These are phyloP conservation scores for Halocynthia aurantium DNA, from an alignment of 23 tunicate species.

Conservation along the genomic window DNA sequence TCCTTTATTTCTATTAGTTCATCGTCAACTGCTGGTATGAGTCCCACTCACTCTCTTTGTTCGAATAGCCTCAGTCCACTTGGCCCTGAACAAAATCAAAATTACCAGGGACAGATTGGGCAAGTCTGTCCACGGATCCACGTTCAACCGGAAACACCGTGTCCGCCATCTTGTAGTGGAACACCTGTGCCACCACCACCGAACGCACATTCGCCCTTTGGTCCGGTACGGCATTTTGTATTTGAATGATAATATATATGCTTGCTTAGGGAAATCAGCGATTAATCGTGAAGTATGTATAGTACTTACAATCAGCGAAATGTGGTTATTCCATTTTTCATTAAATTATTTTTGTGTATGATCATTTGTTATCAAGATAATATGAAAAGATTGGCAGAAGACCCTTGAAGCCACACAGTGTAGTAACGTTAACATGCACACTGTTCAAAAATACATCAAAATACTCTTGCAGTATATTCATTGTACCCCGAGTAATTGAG, in stretches of 20 bases:
- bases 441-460: too few relatives aligned
- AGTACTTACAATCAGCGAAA: background rate
- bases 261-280: background rate
- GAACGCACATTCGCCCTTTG: slow-evolving; percentile 14
- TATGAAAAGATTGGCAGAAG: too few relatives aligned
- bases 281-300: background rate
- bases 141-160: slow-evolving; percentile 74
- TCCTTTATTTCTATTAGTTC: too few relatives aligned
- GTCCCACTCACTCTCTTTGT: slow-evolving; percentile 10
- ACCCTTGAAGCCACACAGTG: too few relatives aligned
- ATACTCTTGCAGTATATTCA: too few relatives aligned
- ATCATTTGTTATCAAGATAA: too few relatives aligned
- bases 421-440: too few relatives aligned
- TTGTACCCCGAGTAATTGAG: too few relatives aligned
- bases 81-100: slow-evolving; percentile 5
- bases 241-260: background rate
- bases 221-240: slow-evolving; percentile 26
- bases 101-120: slow-evolving; percentile 1
- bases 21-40: background rate
- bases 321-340: too few relatives aligned
- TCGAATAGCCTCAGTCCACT: background rate
- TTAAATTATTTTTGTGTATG: too few relatives aligned
- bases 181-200: slow-evolving; percentile 47
- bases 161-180: slow-evolving; percentile 40
- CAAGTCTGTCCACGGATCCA: slow-evolving; percentile 28